phyloP scores from a whole-genome alignment of 2,888 invertebrate genomes.

The Trissolcus japonicus region DNA sequence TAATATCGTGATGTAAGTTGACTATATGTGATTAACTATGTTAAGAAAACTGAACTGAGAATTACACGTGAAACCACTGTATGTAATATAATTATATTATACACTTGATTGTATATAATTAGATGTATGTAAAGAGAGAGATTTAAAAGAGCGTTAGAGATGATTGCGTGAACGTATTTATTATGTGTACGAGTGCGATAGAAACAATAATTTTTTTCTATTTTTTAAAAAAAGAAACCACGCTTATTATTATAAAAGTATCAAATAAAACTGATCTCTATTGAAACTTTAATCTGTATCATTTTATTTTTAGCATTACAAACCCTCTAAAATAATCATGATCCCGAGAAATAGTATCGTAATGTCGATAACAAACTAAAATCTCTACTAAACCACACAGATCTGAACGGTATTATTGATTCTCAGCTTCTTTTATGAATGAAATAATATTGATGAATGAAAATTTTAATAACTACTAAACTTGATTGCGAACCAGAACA shows the following conservation, averaged over 20 bases:
- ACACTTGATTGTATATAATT: conserved; percentile 34
- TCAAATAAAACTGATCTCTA: conserved; percentile 76
- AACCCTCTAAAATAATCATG: no score
- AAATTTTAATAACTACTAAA: no score
- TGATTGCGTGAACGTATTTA: conserved; percentile 65
- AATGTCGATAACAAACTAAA: no score
- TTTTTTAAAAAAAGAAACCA: conserved; percentile 72
- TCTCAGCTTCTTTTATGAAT: no score
- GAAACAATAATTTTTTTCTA: conserved; percentile 69
- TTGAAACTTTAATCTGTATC: conserved; percentile 16
- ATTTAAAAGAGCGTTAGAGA: conserved; percentile 28
- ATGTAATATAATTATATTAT: conserved; percentile 10
- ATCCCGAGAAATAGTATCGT: no score
- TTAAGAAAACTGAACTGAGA: conserved; percentile 42
- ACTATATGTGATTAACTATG: conserved; percentile 52
- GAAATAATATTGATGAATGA: no score
- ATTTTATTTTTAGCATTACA: no score
- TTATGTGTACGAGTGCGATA: conserved; percentile 64
- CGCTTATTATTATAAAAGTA: conserved; percentile 74
- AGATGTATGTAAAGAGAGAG: conserved; percentile 34
- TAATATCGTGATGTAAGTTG: conserved; percentile 37
- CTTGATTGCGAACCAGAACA: no score
- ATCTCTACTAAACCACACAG: no score
- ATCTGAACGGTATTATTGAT: no score
- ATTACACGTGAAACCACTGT: conserved; percentile 1